phyloP scores from a whole-genome alignment of 2,797 vertebrate species.

The Chelidonichthys spinosus region DNA sequence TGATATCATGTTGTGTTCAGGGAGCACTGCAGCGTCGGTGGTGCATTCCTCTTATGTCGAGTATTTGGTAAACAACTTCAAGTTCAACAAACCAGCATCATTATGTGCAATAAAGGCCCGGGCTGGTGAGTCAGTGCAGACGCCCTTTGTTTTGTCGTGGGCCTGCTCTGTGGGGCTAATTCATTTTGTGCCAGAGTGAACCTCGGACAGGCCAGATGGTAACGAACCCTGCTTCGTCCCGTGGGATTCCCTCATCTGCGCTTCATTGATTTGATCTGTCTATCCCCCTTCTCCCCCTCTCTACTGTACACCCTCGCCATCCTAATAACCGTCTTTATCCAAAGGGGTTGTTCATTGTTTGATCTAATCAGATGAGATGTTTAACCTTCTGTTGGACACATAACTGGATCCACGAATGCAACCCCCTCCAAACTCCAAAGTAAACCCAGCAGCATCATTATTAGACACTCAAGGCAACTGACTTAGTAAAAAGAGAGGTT shows the following conservation, averaged over 20 bases:
- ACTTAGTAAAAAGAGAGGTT: too few relatives aligned
- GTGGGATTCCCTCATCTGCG: conserved; percentile 66
- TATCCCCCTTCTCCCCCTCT: conserved; percentile 11
- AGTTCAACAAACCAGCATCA: conserved; percentile 18
- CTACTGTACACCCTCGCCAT: conserved; percentile 21
- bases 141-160: conserved; percentile 9
- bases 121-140: conserved; percentile 5
- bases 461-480: too few relatives aligned
- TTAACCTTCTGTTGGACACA: background rate
- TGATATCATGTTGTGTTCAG: conserved; percentile 62
- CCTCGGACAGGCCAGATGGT: conserved; percentile 63
- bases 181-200: conserved; percentile 16
- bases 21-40: conserved; percentile 12
- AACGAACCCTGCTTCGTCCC: conserved; percentile 32
- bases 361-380: background rate
- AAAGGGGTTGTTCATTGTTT: background rate
- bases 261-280: conserved; percentile 69
- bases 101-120: conserved; percentile 14
- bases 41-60: conserved; percentile 13
- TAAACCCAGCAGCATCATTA: too few relatives aligned
- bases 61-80: conserved; percentile 38
- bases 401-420: too few relatives aligned
- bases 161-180: conserved; percentile 2
- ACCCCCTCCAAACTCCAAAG: too few relatives aligned
- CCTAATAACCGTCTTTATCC: background rate